Conservation (phyloP, 2,888 invertebrate species). For the Drosophila kambysellisi region DNA sequence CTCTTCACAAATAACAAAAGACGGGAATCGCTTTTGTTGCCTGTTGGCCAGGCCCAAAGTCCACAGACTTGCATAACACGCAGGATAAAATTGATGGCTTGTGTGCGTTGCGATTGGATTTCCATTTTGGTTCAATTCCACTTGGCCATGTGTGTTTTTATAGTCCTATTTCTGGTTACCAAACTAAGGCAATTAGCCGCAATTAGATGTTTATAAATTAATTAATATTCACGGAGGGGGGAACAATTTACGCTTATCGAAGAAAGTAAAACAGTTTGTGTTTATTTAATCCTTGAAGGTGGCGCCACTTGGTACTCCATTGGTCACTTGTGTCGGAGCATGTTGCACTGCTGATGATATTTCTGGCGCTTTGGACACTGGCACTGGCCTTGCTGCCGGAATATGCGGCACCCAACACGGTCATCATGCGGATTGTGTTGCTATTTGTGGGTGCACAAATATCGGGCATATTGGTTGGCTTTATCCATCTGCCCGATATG, state of each 20-base stretch:
- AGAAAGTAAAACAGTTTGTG: slow-evolving; percentile 1
- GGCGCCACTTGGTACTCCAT: slow-evolving; percentile 80
- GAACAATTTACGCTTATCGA: slow-evolving; percentile 1
- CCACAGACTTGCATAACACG: slow-evolving; percentile 52
- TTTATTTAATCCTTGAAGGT: slow-evolving; percentile 68
- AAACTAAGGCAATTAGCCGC: slow-evolving; percentile 56
- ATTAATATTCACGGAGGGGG: slow-evolving; percentile 31
- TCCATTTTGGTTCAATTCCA: slow-evolving; percentile 40
- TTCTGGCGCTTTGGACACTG: slow-evolving; percentile 84
- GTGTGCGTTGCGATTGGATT: slow-evolving; percentile 37
- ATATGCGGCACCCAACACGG: slow-evolving; percentile 77
- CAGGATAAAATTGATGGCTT: slow-evolving; percentile 46
- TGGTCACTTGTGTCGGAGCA: slow-evolving; percentile 83
- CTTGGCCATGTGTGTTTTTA: slow-evolving; percentile 29
- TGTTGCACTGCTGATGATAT: slow-evolving; percentile 82
- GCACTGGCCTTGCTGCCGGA: slow-evolving; percentile 82
- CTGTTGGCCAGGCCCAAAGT: slow-evolving; percentile 61
- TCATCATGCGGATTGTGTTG: slow-evolving; percentile 83
- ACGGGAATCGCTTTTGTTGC: slow-evolving; percentile 2
- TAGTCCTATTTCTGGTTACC: not conserved
- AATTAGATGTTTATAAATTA: slow-evolving; percentile 61
- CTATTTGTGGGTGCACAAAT: slow-evolving; percentile 84
- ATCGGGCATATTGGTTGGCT: slow-evolving; percentile 81
- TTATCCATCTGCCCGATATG: slow-evolving; percentile 86
- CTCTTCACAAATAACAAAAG: slow-evolving; percentile 25